Conservation (phyloP, 2,888 invertebrate genomes). For the Auanema freiburgensis region DNA sequence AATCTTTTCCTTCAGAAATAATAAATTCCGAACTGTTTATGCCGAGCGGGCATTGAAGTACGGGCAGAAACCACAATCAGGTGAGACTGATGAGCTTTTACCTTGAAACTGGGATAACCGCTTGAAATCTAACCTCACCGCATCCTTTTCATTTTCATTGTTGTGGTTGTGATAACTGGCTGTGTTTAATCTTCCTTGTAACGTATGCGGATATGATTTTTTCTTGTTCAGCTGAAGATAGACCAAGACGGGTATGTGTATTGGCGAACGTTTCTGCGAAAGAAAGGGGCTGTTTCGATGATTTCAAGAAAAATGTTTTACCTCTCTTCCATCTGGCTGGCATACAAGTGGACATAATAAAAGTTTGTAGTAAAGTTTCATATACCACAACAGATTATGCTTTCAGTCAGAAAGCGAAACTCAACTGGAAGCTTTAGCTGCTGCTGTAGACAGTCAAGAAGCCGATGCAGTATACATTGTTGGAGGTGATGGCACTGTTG, state of each 20-base stretch:
- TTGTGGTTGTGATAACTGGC: neutral
- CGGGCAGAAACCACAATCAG: constrained; percentile 44
- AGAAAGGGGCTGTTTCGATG: constrained; percentile 45
- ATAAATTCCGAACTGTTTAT: constrained; percentile 47
- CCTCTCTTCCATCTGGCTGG: constrained; percentile 61
- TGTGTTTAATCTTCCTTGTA: too few species aligned
- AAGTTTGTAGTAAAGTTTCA: constrained; percentile 13
- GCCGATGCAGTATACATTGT: constrained; percentile 60
- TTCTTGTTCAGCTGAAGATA: constrained; percentile 38
- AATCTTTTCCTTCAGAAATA: constrained; percentile 35
- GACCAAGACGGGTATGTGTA: constrained; percentile 52
- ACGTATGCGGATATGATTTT: too few species aligned
- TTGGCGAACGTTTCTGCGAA: constrained; percentile 55
- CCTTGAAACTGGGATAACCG: neutral
- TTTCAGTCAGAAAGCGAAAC: constrained; percentile 47
- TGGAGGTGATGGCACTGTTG: constrained; percentile 62
- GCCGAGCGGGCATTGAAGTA: constrained; percentile 46
- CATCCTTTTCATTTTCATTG: neutral
- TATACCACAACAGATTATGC: neutral
- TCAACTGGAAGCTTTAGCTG: constrained; percentile 51
- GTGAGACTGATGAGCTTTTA: constrained; percentile 18
- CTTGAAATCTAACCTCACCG: neutral
- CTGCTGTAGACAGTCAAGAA: constrained; percentile 52
- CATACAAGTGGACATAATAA: constrained; percentile 50
- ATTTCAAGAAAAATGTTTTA: constrained; percentile 56